Base-by-base conservation (phyloP, 1,140 invertebrate genomes). In the Lepidurus apus region DNA sequence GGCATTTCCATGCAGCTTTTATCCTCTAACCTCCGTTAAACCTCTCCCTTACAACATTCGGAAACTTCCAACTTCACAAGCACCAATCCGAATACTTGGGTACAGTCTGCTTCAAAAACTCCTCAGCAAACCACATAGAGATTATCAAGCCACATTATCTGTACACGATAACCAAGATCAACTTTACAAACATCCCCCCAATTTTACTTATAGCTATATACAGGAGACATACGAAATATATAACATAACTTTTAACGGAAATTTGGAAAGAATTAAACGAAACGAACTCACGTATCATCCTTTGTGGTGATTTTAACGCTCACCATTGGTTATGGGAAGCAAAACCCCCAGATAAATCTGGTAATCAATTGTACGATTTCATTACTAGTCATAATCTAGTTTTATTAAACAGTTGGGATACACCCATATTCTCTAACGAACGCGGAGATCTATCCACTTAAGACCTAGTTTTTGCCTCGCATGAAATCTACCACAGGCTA, bases 311-410 rank as follows among this genome's bases (percentile, higher is more conserved):
- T 42, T 74, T 74, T 42, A 74, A 74, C 21, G 74, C 75, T 5
- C 75, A 76, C 42, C 75, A 76, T 44, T 76, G 75, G 75, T 42
- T 42, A 21, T 76, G 75, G 75, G 75, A 76, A 76, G 75, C 42
- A 42, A 24, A 42, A 42, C n/a, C n/a, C 75, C n/a, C 42, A 21
- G 75, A 76, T 42, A 1, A 43, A 21, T 42, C 75, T 21, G 75
- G 75, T 21, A 13, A 76, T 21, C 24, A 26, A 44, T 3, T 76
- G 21, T 76, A 76, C 44, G 75, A 76, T 42, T 76, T 76, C 42
- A 1, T 76, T 21, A 76, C 75, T 21, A 26, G 42, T 43, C 42
- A 76, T 43, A 42, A 76, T 21, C 34, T 76, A n/a, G 44, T 42
- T 44, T 6, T 76, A n/a, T 76, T 76, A 21, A 76, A 42, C n/a